Evolutionary conservation across 2,888 invertebrate genomes (phyloP).

Genomic region (Euclidia mi): DNA sequence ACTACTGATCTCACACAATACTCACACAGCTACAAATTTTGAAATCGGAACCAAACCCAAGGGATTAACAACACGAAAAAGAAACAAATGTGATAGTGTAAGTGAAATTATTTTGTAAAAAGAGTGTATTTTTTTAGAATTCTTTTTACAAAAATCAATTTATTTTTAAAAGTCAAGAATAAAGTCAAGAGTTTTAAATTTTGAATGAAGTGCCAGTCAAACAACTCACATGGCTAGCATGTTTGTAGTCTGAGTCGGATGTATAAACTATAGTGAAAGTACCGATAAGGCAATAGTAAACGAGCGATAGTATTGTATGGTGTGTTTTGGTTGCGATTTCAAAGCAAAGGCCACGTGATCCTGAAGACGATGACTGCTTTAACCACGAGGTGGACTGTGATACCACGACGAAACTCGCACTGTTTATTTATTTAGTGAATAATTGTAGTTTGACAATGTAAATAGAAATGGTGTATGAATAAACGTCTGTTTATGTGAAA

Average conservation of each 20-base stretch:
- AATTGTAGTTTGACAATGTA: constrained; percentile 75
- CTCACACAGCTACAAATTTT: constrained; percentile 49
- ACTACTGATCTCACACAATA: constrained; percentile 78
- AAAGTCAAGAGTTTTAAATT: background rate
- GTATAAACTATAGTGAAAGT: background rate
- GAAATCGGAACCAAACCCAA: constrained; percentile 52
- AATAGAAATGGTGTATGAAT: constrained; percentile 76
- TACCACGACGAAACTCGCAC: constrained; percentile 79
- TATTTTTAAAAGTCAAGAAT: constrained; percentile 14
- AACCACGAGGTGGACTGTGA: constrained; percentile 75
- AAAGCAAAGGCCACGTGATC: constrained; percentile 41
- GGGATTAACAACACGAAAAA: background rate
- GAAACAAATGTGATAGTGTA: too few relatives aligned
- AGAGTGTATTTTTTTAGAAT: too few relatives aligned
- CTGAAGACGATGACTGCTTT: constrained; percentile 39
- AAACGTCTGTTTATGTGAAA: constrained; percentile 64
- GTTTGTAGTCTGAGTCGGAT: too few relatives aligned
- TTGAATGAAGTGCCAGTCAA: background rate
- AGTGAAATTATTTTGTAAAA: too few relatives aligned
- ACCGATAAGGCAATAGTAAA: constrained; percentile 19
- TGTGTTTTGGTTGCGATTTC: constrained; percentile 43
- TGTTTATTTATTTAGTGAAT: constrained; percentile 72
- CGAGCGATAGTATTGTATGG: constrained; percentile 5
- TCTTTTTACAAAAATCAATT: too few relatives aligned
- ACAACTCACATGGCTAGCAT: too few relatives aligned